Conservation (phyloP, 2,888 invertebrate species). For the Liodrosophila aerea region DNA sequence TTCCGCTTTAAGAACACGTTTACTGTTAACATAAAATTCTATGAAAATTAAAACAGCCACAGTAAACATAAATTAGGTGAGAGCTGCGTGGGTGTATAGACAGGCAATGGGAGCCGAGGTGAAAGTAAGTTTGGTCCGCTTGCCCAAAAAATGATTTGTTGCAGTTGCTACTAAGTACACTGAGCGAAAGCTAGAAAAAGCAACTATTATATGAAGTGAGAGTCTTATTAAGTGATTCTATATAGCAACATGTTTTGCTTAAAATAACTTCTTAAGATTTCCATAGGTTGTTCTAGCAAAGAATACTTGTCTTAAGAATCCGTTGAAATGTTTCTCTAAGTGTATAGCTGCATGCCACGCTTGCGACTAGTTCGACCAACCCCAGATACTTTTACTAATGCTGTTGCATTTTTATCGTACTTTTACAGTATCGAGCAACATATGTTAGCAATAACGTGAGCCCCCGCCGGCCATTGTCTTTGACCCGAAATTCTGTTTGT, state of each 20-base stretch:
- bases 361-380: slow-evolving; percentile 13
- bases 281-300: too few relatives aligned
- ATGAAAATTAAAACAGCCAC: slow-evolving; percentile 47
- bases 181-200: too few relatives aligned
- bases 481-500: slow-evolving; percentile 7
- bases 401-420: slow-evolving; percentile 40
- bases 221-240: too few relatives aligned
- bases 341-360: slow-evolving; percentile 35
- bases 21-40: slow-evolving; percentile 31
- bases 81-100: slow-evolving; percentile 16
- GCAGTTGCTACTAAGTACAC: slow-evolving; percentile 24
- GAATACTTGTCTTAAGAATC: too few relatives aligned
- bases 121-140: slow-evolving; percentile 1
- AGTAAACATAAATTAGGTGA: slow-evolving; percentile 45
- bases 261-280: too few relatives aligned
- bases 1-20: background rate
- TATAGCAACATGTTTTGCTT: too few relatives aligned
- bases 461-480: slow-evolving; percentile 25
- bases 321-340: too few relatives aligned
- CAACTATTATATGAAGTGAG: too few relatives aligned
- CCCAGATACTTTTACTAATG: slow-evolving; percentile 23
- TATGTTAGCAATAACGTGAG: slow-evolving; percentile 68
- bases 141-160: slow-evolving; percentile 45
- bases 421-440: slow-evolving; percentile 66
- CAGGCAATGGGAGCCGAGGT: too few relatives aligned